Evolutionary conservation across 2,888 invertebrate genomes (phyloP).

Genomic region (Meteorus colon): DNA sequence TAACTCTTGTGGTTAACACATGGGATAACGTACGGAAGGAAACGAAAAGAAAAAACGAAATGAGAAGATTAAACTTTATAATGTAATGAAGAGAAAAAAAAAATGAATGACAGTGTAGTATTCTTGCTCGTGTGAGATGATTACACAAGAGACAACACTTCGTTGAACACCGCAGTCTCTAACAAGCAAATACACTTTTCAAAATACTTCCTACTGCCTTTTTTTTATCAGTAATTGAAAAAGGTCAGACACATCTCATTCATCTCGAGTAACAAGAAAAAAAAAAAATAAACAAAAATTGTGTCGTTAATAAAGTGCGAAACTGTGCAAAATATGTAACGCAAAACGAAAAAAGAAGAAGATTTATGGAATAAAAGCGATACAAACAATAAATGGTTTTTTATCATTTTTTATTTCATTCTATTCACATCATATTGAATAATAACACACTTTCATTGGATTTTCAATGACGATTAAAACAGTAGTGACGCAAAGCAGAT

Average conservation of each 20-base stretch:
- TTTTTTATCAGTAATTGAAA: not conserved
- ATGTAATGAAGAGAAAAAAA: constrained; percentile 44
- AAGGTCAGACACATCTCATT: not conserved
- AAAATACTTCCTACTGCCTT: constrained; percentile 29
- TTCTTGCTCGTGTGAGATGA: constrained; percentile 42
- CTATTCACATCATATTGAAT: not conserved
- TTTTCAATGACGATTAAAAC: not conserved
- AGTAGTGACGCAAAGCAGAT: not conserved
- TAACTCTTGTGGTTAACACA: constrained; percentile 4
- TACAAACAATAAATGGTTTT: constrained; percentile 2
- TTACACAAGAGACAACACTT: constrained; percentile 31
- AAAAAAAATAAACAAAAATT: constrained; percentile 27
- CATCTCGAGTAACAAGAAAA: constrained; percentile 26
- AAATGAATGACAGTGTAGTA: constrained; percentile 21
- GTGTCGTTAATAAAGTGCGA: not conserved
- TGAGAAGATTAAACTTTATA: constrained; percentile 43
- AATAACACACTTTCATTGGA: not conserved
- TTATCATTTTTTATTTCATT: not conserved
- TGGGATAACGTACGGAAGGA: constrained; percentile 19
- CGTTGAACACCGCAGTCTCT: constrained; percentile 42
- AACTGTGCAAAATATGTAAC: constrained; percentile 9
- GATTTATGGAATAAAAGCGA: constrained; percentile 16
- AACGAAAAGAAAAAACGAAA: constrained; percentile 43
- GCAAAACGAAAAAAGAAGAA: not conserved
- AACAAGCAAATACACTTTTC: constrained; percentile 22